These are phyloP conservation scores for Pachycephus smyrnensis DNA, from an alignment of 2,888 invertebrate genomes.

Conservation along the genomic window DNA sequence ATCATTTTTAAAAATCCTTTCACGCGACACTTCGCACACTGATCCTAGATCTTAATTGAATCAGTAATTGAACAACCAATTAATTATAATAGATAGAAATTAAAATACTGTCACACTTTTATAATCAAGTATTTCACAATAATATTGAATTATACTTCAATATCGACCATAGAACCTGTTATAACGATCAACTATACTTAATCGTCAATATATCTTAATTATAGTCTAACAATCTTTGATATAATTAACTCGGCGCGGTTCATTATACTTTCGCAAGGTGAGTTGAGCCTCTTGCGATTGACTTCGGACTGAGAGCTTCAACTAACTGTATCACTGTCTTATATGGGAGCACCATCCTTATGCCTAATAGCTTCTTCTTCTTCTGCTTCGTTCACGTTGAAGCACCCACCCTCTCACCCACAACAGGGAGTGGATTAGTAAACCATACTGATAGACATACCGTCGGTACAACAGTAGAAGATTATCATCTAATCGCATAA, in stretches of 20 bases:
- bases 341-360: conserved; percentile 42
- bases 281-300: conserved; percentile 44
- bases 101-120: not conserved
- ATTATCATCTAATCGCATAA: not conserved
- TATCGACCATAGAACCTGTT: not conserved
- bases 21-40: not conserved
- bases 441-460: not conserved
- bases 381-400: not conserved
- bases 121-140: not conserved
- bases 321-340: conserved; percentile 57
- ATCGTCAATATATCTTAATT: not conserved
- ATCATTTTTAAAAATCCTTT: not conserved
- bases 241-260: conserved; percentile 16
- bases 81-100: too few species aligned
- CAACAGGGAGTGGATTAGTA: not conserved
- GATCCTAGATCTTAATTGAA: not conserved
- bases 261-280: conserved; percentile 39
- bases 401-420: not conserved
- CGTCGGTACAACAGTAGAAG: not conserved
- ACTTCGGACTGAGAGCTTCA: conserved; percentile 50
- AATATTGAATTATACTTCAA: not conserved
- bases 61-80: too few species aligned
- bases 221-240: not conserved
- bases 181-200: not conserved
- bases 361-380: conserved; percentile 19